Percentiles rank a stretch among this genome's conserved stretches.
These are phyloP conservation scores for Stegophylla sp. DNA, from an alignment of 2,888 invertebrate species.

Conservation along the genomic window DNA sequence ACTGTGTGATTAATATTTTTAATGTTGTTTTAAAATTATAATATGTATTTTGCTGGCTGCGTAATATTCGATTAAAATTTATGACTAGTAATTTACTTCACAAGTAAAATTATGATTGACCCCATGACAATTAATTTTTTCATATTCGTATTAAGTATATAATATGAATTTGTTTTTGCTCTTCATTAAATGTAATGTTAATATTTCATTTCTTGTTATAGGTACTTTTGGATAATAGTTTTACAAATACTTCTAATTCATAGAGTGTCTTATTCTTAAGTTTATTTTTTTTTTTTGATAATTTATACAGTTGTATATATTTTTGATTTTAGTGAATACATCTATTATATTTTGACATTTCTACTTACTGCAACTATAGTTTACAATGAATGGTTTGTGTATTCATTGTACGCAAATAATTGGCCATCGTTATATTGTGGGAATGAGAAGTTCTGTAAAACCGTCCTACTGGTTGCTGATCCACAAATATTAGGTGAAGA, in stretches of 20 bases:
- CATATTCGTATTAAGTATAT: too few relatives aligned
- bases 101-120: too few relatives aligned
- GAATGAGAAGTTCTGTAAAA: constrained; percentile 68
- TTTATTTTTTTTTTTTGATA: background rate
- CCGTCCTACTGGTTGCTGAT: constrained; percentile 81
- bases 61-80: background rate
- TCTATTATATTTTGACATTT: constrained; percentile 24
- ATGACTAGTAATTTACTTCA: too few relatives aligned
- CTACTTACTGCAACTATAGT: constrained; percentile 62
- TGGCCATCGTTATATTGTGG: constrained; percentile 66
- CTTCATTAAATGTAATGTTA: background rate
- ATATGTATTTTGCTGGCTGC: background rate
- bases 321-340: constrained; percentile 44
- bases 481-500: constrained; percentile 89
- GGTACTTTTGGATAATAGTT: too few relatives aligned
- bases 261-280: background rate
- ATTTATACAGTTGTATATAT: too few relatives aligned
- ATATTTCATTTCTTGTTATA: too few relatives aligned
- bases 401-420: constrained; percentile 67
- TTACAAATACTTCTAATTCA: background rate
- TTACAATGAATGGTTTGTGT: constrained; percentile 71
- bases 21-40: background rate
- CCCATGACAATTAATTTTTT: too few relatives aligned
- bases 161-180: too few relatives aligned
- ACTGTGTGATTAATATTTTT: background rate